Evolutionary conservation across 1,140 invertebrate species (phyloP).

Genomic region (Trachymyrmex septentrionalis): DNA sequence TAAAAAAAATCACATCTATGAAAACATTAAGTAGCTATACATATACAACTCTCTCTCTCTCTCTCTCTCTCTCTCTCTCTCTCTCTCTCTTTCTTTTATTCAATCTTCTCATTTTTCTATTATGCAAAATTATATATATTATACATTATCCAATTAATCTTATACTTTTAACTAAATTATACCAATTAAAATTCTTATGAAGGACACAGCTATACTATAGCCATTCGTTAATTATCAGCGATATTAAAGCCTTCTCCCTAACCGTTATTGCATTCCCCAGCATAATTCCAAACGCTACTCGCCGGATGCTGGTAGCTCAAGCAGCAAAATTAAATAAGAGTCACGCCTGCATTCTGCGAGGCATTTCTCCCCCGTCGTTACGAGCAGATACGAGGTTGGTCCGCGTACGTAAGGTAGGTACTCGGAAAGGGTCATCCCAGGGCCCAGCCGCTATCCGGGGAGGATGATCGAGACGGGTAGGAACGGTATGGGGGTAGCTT

Average conservation of each 20-base stretch:
- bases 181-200: conserved; percentile 1
- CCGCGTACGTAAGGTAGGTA: conserved; percentile 70
- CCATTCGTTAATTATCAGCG: conserved; percentile 32
- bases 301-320: conserved; percentile 56
- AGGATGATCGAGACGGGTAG: conserved; percentile 66
- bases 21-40: background rate
- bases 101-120: background rate
- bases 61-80: too few species aligned
- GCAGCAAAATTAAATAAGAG: conserved; percentile 73
- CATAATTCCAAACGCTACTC: conserved; percentile 55
- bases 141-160: conserved; percentile 14
- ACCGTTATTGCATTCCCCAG: conserved; percentile 9
- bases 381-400: conserved; percentile 68
- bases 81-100: background rate
- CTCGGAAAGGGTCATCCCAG: conserved; percentile 78
- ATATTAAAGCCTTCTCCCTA: conserved; percentile 35
- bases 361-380: conserved; percentile 72
- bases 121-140: conserved; percentile 24
- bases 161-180: conserved; percentile 20
- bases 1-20: background rate
- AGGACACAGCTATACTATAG: background rate
- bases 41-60: background rate
- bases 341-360: conserved; percentile 66
- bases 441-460: conserved; percentile 71
- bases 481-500: conserved; percentile 69